Base-by-base conservation (phyloP, 2,888 invertebrate species). In the Nematopogon swammerdamellus region DNA sequence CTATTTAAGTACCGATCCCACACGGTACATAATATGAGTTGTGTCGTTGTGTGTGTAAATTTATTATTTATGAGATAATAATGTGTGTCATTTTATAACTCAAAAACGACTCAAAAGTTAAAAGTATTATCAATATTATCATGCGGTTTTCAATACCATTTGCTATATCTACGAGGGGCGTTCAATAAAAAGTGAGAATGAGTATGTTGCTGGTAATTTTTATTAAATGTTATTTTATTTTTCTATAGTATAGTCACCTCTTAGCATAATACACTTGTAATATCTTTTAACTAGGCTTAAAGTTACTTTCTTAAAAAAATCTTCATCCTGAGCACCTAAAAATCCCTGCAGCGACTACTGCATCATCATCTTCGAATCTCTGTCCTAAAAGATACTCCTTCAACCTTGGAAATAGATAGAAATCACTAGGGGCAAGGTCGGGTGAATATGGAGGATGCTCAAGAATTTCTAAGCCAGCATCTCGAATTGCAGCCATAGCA, bases 341-440 rank as follows among this genome's bases (percentile, higher is more conserved):
- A 51, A 53, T 17, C 36, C 51, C 49, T 46, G 51, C 50, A 18
- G 48, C 36, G 48, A 55, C 52, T 18, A 51, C 52, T 18, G 50
- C 53, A 45, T 48, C 51, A 51, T 55, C 43, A 25, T 53, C 52
- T 29, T 55, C 43, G 54, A 52, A 54, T 55, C 53, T 54, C 44
- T 52, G 14, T 47, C 53, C 52, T 42, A 50, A 18, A 44, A 57
- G 50, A 19, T 52, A 48, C 52, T 57, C 49, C 19, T 56, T 56
- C 47, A 58, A 53, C 50, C 53, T 52, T 47, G 49, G 54, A 56
- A 54, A 56, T 47, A 54, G 53, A 44, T 53, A 55, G 44, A 57
- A 56, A 51, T 55, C 53, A 20, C 55, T 55, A 47, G 54, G 55
- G 16, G 55, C 52, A 46, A 55, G 54, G 45, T 57, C 55, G 54